Percentiles rank a stretch among this genome's conserved stretches.
phyloP scores from a whole-genome alignment of 2,888 invertebrate species.

The Blera fallax region DNA sequence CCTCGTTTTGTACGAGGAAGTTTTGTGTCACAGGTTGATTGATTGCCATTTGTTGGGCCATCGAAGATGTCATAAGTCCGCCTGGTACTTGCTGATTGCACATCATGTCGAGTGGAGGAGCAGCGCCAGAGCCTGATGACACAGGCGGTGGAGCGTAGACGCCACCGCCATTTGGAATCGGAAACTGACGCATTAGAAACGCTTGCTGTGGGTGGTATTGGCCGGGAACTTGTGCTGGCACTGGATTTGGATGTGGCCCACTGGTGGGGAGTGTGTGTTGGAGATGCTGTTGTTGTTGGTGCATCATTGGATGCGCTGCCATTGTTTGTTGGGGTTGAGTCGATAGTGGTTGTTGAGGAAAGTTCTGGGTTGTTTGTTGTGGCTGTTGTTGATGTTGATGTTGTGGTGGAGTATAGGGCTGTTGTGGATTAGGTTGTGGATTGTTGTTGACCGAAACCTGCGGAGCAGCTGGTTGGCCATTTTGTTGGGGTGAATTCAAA shows the following conservation, averaged over 20 bases:
- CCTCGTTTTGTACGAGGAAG: constrained; percentile 79
- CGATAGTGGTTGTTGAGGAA: constrained; percentile 67
- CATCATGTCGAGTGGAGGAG: constrained; percentile 72
- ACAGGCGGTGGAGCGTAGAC: constrained; percentile 36
- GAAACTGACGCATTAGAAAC: constrained; percentile 60
- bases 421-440: constrained; percentile 57
- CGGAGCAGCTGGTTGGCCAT: constrained; percentile 73
- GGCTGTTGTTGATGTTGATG: constrained; percentile 70
- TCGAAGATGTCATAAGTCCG: constrained; percentile 50
- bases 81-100: constrained; percentile 65
- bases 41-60: constrained; percentile 71
- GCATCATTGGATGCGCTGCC: constrained; percentile 58
- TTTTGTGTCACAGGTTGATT: constrained; percentile 77
- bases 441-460: constrained; percentile 46
- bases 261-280: constrained; percentile 45
- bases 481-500: constrained; percentile 74
- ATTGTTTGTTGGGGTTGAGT: constrained; percentile 54
- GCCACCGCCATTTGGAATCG: constrained; percentile 59
- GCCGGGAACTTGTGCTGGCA: constrained; percentile 61
- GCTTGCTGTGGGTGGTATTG: constrained; percentile 71
- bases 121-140: constrained; percentile 35
- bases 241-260: constrained; percentile 34
- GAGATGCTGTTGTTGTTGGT: constrained; percentile 67
- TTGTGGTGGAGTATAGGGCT: constrained; percentile 40
- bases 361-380: constrained; percentile 72